Evolutionary conservation across 2,113 vertebrate species (phyloP), one percentile per base, ranked within the genome.

Genomic region (Cynoglossus semilaevis): DNA sequence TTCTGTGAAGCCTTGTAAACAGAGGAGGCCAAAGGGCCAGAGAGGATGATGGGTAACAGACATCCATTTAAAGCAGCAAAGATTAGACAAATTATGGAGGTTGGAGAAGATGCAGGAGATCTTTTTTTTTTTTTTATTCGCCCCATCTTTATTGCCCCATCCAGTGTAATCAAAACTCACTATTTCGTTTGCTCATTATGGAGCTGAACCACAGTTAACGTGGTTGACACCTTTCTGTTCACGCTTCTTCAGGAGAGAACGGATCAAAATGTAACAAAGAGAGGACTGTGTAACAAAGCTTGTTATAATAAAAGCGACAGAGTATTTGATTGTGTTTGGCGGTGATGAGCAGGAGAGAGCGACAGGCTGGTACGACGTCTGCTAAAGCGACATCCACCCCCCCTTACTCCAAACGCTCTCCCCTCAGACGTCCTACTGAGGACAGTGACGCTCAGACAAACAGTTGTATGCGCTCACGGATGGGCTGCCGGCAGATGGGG

Each of bases 401-500:
- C 44, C 36, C 29, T 35, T 19, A 3, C 50, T 38, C 52, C 49
- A 40, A 19, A 15, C 50, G 18, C 10, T 47, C 52, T 4, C 38
- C 42, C 42, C 43, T 47, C 57, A 2, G 1, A 37, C 58, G 17
- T 55, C 49, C 51, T 66, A 41, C 61, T 72, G 57, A 44, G 37
- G 51, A 29, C 36, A 43, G 38, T 36, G 53, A 0, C 7, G 69
- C 54, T 93, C 91, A 98, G 77, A 98, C 96, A 1, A 96, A 99
- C 62, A 97, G 89, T 76, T 91, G 95, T 75, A 99, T 99, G 70
- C 95, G 90, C 82, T 98, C 97, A 0, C 95, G 93, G 89, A 98
- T 95, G 67, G 92, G 91, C 91, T 98, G 96, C 60, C 97, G 87
- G 88, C 97, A 99, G 84, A 99, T 98, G 35, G 97, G 96, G 81